Evolutionary conservation across 2,888 invertebrate species (phyloP), one percentile per base, ranked within the genome.

Genomic region (Rhamnusium bicolor): DNA sequence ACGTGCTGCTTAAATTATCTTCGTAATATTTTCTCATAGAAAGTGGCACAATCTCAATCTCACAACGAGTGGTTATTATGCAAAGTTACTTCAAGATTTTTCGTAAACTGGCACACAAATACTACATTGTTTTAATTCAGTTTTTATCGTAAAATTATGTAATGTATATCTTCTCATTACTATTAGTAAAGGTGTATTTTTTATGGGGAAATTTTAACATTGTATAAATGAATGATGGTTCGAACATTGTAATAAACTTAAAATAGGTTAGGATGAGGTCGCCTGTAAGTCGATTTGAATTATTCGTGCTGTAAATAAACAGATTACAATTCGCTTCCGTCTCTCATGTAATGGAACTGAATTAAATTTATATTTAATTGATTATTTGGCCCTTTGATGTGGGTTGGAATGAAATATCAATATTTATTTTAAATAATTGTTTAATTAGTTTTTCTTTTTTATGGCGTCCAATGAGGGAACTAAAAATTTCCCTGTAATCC

Each of bases 271-370:
- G 14, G n/a, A 54, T 54, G 24, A 54, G 54, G 54, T 54, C 54
- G 24, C 54, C 24, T 24, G 54, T 54, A 54, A 27, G 54, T 54
- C 54, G 54, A 4, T 24, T 27, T 24, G 24, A 54, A 54, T 54
- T 24, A 24, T 19, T 24, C 6, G 19, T 54, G 24, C n/a, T 24
- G 21, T 54, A 54, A 54, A 54, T 24, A 24, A 54, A 14, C n/a
- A 19, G 6, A 21, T 19, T 54, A 19, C 16, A 21, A n/a, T n/a
- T n/a, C 19, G 51, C 19, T 51, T 51, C 7, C 6, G 24, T 21
- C n/a, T 27, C 4, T 24, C 54, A 14, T 24, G 54, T n/a, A 1
- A 54, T 24, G 24, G 24, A 21, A 14, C 14, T 54, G 24, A 54
- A 54, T 54, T 21, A 14, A 54, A 54, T 21, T 54, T 27, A 54